Base-by-base conservation (phyloP, 1,140 invertebrate genomes). In the Pseudoatta argentina region DNA sequence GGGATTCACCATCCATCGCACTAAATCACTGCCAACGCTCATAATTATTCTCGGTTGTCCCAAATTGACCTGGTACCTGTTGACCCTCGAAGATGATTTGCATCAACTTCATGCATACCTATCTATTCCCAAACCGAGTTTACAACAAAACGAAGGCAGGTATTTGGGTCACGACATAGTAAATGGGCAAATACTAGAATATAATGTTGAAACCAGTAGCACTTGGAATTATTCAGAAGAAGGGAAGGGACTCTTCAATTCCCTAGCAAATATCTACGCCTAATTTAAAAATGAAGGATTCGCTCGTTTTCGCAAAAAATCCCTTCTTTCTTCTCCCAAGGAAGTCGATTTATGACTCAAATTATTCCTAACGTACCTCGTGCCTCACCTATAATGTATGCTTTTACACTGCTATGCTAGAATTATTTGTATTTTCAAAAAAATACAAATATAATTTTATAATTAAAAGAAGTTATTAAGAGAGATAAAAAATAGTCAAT, bases 81-180 rank as follows among this genome's bases (percentile, higher is more conserved):
- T 83, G 79, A 83, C 79, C 79, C 55, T 63, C 57, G 18, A 75
- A 24, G 69, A 83, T 63, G 79, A 83, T 83, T 82, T 83, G 69
- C 79, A 83, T 83, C 39, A 83, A 83, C 55, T 75, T 75, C 69
- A 83, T 73, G 79, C 79, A 83, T 83, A 83, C 55, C 55, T 73
- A 83, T 83, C 79, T 51, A 51, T 83, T 51, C 39, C 27, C 39
- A 57, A 83, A 30, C 12, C 18, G 34, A 71, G 14, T 53, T 1
- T 66, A 21, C 69, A 44, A 16, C 24, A 21, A 21, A 72, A 71
- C 18, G 7, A 8, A 44, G 59, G 3, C n/a, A 69, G 69, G 78
- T 61, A 83, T 83, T 83, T 61, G 27, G 79, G 79, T 83, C 79
- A 83, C 55, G 69, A 48, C 7, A 44, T 34, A 83, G 55, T 83